Evolutionary conservation across 1,140 invertebrate genomes (phyloP), one percentile per base, ranked within the genome.

Genomic region (Papilio glaucus): DNA sequence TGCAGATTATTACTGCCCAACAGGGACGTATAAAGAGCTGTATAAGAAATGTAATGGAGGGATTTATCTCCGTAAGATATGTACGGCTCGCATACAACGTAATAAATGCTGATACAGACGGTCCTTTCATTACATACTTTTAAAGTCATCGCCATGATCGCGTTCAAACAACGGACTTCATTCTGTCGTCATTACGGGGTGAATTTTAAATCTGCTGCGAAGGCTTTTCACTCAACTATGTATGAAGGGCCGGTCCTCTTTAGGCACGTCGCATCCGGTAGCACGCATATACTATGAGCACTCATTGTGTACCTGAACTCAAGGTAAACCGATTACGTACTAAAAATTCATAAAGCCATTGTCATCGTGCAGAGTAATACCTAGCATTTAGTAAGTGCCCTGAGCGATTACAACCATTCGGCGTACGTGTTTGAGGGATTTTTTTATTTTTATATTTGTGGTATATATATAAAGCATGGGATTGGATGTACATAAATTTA

Each of bases 1-100:
- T 90, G 87, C 84, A 91, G 88, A 91, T 88, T 90, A 90, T 88
- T 88, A 91, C 81, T 89, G 82, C 83, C 84, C 88, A 75, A 71
- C 76, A 75, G 88, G 85, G 88, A 87, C 84, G 80, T 79, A 85
- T 87, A 88, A 85, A 90, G 86, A 87, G 85, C 82, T 83, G 80
- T 81, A 88, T 81, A 87, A 89, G 86, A 83, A 84, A 85, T 77
- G 78, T 81, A 87, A 87, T 86, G 78, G 81, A 76, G 79, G 76
- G 73, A 80, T 82, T 79, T 75, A 72, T 76, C 77, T 77, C 75
- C 79, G 80, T 82, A 84, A 85, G 79, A 82, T 82, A 53, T 69
- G 45, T 69, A 82, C 73, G 80, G 78, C 80, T 79, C 76, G 75
- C 72, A 72, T 71, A 49, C 73, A 77, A 73, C 72, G 76, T 77